Conservation (phyloP, 2,888 invertebrate species). For the Pyrgus malvae region DNA sequence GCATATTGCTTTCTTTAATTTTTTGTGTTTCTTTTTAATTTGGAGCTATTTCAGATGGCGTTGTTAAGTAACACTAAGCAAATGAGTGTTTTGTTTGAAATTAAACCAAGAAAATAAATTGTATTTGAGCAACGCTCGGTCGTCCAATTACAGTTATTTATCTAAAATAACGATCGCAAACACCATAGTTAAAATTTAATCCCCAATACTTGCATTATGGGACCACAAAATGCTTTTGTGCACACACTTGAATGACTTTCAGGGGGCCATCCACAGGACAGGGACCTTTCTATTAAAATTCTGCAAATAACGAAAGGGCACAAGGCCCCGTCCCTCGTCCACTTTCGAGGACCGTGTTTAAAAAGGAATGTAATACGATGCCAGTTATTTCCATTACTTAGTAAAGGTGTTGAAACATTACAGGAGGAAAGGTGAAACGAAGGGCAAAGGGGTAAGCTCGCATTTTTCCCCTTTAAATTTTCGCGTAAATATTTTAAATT, state of each 20-base stretch:
- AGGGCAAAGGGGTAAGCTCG: background rate
- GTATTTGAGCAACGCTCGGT: no score
- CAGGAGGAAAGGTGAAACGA: slow-evolving; percentile 18
- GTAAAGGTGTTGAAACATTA: slow-evolving; percentile 21
- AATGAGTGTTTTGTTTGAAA: no score
- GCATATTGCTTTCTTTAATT: no score
- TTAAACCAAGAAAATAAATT: no score
- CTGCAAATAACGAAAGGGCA: slow-evolving; percentile 71
- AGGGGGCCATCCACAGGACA: slow-evolving; percentile 31
- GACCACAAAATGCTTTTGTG: slow-evolving; percentile 33
- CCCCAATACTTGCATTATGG: slow-evolving; percentile 4
- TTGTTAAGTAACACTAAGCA: no score
- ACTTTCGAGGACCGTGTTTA: slow-evolving; percentile 63
- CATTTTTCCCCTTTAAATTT: background rate
- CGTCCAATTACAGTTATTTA: no score
- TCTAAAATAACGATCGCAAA: background rate
- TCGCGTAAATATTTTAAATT: no score
- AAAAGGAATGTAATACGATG: slow-evolving; percentile 75
- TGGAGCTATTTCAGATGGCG: no score
- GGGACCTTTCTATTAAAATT: slow-evolving; percentile 74
- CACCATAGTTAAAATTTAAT: background rate
- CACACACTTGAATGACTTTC: slow-evolving; percentile 36
- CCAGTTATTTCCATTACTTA: slow-evolving; percentile 71
- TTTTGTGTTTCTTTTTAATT: no score
- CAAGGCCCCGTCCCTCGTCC: slow-evolving; percentile 62